phyloP scores from a whole-genome alignment of 1,140 invertebrate genomes.

The Ptiloglossa arizonensis region DNA sequence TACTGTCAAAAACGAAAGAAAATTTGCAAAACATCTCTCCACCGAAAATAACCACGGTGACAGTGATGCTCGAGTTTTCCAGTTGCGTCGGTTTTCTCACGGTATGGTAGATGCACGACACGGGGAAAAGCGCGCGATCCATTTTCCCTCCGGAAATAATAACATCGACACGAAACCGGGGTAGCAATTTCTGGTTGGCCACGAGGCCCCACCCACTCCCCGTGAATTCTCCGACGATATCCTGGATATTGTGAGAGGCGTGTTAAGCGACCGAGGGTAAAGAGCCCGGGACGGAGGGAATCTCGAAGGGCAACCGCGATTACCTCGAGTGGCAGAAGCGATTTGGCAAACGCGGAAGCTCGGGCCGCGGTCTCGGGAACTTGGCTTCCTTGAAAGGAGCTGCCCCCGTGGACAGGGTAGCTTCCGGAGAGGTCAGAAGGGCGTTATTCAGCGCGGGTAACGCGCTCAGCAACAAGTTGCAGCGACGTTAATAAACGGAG shows the following conservation, averaged over 20 bases:
- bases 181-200: neutral
- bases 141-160: too few species aligned
- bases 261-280: neutral
- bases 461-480: constrained; percentile 70
- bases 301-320: constrained; percentile 28
- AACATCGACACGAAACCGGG: too few species aligned
- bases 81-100: too few species aligned
- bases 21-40: too few species aligned
- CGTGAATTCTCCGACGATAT: neutral
- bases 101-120: too few species aligned
- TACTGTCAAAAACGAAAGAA: too few species aligned
- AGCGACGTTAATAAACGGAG: constrained; percentile 67
- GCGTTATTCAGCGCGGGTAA: constrained; percentile 54
- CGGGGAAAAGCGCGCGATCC: too few species aligned
- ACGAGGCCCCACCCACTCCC: too few species aligned
- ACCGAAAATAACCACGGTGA: too few species aligned
- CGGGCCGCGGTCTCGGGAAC: constrained; percentile 28
- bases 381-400: constrained; percentile 59
- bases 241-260: neutral
- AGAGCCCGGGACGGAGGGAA: neutral
- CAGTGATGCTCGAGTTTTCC: too few species aligned
- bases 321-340: constrained; percentile 44
- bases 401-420: constrained; percentile 37
- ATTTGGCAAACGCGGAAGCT: constrained; percentile 47
- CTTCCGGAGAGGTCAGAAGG: constrained; percentile 50